A percentile compares a stretch with the other conserved stretches of the same genome.
phyloP scores from a whole-genome alignment of 2,113 vertebrate species.

The Apteryx owenii region DNA sequence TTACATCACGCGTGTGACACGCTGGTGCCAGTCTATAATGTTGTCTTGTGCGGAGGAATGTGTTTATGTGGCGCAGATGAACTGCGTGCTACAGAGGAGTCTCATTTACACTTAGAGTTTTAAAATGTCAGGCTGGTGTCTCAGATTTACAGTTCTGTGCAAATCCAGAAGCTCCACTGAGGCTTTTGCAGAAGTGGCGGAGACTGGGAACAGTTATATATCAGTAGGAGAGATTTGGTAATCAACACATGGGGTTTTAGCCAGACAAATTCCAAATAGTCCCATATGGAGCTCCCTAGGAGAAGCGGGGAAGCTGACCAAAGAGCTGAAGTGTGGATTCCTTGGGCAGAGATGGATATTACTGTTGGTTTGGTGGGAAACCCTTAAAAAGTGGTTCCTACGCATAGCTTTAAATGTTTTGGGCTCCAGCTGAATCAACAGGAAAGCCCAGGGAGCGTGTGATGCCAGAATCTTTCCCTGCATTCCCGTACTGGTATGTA shows the following conservation, averaged over 20 bases:
- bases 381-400: not conserved
- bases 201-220: not conserved
- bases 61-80: rapidly evolving
- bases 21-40: rapidly evolving
- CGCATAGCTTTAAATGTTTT: not conserved
- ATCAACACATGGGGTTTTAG: rapidly evolving
- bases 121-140: not conserved
- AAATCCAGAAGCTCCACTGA: not conserved
- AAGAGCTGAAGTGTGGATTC: not conserved
- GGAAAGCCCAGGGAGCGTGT: not conserved
- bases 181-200: not conserved
- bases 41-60: not conserved
- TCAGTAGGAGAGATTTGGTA: not conserved
- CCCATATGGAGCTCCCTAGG: rapidly evolving
- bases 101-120: rapidly evolving
- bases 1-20: not conserved
- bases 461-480: not conserved
- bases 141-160: not conserved
- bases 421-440: not conserved
- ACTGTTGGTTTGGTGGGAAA: not conserved
- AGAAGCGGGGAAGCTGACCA: not conserved
- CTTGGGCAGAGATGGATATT: rapidly evolving
- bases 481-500: not conserved
- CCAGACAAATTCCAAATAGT: not conserved
- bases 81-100: not conserved